phyloP scores from a whole-genome alignment of 2,888 invertebrate genomes.

The Chouioia cunea region DNA sequence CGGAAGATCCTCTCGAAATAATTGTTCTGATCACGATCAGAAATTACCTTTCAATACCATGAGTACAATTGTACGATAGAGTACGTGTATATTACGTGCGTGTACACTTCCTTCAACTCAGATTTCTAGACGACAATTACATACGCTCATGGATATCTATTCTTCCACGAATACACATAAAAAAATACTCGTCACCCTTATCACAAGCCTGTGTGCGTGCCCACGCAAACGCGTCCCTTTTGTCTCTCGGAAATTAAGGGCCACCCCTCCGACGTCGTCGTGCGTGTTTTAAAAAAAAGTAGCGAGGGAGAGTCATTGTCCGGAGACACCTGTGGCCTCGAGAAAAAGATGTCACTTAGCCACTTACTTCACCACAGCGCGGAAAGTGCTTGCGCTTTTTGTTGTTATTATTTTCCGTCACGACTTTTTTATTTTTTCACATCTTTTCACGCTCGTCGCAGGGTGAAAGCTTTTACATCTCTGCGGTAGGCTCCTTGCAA shows the following conservation, averaged over 20 bases:
- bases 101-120: neutral
- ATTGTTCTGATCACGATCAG: conserved; percentile 9
- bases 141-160: conserved; percentile 25
- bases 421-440: conserved; percentile 21
- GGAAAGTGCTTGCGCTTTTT: conserved; percentile 60
- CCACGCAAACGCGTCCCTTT: neutral
- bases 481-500: conserved; percentile 26
- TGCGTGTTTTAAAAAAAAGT: conserved; percentile 14
- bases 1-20: conserved; percentile 39
- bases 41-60: conserved; percentile 16
- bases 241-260: neutral
- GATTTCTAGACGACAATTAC: conserved; percentile 10
- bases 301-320: conserved; percentile 59
- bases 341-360: conserved; percentile 45
- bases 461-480: neutral
- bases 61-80: conserved; percentile 9
- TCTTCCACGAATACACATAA: neutral
- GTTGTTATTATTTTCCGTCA: conserved; percentile 47
- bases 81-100: neutral
- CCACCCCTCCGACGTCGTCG: neutral
- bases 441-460: neutral
- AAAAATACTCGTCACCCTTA: too few species aligned
- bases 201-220: neutral
- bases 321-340: conserved; percentile 67
- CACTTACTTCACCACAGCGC: conserved; percentile 50